A percentile compares a stretch with the other conserved stretches of the same genome.
These are phyloP conservation scores for Euplexia lucipara DNA, from an alignment of 2,888 invertebrate genomes.

Conservation along the genomic window DNA sequence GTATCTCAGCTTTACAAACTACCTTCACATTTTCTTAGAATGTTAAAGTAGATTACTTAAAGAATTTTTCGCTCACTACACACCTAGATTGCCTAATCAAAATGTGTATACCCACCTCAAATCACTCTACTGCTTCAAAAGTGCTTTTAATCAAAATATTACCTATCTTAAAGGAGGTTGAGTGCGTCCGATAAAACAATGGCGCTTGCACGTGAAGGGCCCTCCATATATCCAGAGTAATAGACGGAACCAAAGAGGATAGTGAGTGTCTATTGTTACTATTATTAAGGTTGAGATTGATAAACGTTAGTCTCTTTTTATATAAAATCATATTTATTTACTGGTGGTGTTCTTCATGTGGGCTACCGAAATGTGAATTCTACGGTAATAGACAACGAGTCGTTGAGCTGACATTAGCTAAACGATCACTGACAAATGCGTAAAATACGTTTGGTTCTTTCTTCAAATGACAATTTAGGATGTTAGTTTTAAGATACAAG, in stretches of 20 bases:
- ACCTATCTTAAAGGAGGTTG: constrained; percentile 61
- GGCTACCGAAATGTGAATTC: no score
- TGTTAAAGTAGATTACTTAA: neutral
- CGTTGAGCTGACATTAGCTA: no score
- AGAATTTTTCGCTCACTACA: neutral
- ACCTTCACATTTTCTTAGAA: neutral
- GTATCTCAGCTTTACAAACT: neutral
- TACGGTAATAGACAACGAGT: no score
- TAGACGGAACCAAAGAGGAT: constrained; percentile 49
- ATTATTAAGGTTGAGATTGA: constrained; percentile 20
- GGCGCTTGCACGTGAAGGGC: constrained; percentile 69
- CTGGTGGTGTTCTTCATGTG: no score
- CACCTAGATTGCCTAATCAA: neutral
- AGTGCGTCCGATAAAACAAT: constrained; percentile 77
- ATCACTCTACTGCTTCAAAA: constrained; percentile 36
- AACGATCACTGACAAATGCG: no score
- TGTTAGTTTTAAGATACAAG: no score
- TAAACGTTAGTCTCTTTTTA: no score
- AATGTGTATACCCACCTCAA: constrained; percentile 19
- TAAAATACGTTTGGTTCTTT: no score
- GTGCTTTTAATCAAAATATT: constrained; percentile 68
- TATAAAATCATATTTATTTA: no score
- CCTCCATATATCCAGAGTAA: constrained; percentile 68
- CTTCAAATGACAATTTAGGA: no score
- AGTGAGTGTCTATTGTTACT: constrained; percentile 43